Evolutionary conservation across 2,113 vertebrate species (phyloP).

Genomic region (Triplophysa tibetana): DNA sequence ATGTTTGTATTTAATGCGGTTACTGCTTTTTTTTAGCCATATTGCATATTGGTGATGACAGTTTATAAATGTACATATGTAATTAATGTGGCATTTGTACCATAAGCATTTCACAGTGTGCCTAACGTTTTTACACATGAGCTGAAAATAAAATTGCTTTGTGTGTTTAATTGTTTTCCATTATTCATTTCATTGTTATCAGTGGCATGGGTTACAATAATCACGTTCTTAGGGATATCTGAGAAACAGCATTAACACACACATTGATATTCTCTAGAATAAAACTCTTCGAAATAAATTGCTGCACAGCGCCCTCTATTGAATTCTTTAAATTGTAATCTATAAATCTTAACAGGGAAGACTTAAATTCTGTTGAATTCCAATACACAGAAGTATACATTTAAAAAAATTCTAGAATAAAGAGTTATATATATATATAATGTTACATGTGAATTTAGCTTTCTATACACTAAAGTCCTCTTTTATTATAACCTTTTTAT

Average conservation of each 20-base stretch:
- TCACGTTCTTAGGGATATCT: neutral
- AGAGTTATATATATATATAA: too few relatives aligned
- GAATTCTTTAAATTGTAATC: conserved; percentile 7
- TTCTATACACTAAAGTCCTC: too few relatives aligned
- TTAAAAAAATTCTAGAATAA: too few relatives aligned
- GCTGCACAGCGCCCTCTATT: conserved; percentile 60
- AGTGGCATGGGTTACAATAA: too few relatives aligned
- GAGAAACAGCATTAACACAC: neutral
- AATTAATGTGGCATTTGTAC: conserved; percentile 54
- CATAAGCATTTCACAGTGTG: conserved; percentile 51
- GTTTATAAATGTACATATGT: conserved; percentile 62
- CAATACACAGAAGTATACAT: too few relatives aligned
- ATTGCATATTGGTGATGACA: conserved; percentile 30
- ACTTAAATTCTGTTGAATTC: too few relatives aligned
- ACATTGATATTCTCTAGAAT: neutral
- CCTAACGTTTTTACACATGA: conserved; percentile 64
- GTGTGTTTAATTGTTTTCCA: conserved; percentile 34
- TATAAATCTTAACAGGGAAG: neutral
- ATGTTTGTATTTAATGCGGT: conserved; percentile 3
- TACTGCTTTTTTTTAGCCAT: neutral
- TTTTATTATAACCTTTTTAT: too few relatives aligned
- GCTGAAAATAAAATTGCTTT: conserved; percentile 66
- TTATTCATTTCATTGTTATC: neutral
- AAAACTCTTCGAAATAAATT: conserved; percentile 15
- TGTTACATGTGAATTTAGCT: too few relatives aligned